Base-by-base conservation (phyloP, 1,140 invertebrate genomes). In the Marisa cornuarietis region DNA sequence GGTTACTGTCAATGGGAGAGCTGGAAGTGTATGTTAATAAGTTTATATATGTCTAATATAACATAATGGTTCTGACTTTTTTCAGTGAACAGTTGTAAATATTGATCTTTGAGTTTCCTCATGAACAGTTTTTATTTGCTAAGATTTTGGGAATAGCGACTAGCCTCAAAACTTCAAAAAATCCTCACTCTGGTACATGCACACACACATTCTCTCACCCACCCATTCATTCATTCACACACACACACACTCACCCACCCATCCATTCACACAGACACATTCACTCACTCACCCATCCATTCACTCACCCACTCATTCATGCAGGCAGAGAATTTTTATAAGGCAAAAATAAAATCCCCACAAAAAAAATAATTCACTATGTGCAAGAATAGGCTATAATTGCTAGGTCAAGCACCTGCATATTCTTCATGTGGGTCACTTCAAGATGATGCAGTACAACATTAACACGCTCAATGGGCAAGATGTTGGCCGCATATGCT, bases 401-500 rank as follows among this genome's bases (percentile, higher is more conserved):
- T 52, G 71, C 1, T 8, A 24, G 3, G 11, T n/a, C 7, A 14
- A 18, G 11, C 11, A 77, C 76, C 76, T 77, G 76, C 2, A 51
- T 18, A 51, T 77, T 49, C 7, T 52, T 6, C 26, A 16, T 18
- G 51, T 77, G 76, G 20, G 63, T 24, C 65, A 68, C 26, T 42
- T 77, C 76, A 62, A 77, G 42, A n/a, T 68, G 63, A 24, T 76
- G 61, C 9, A 75, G 22, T 20, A 68, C n/a, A 16, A 22, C 31
- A 71, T 75, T 79, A 20, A 83, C 62, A 18, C 58, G 51, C 22
- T 81, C 77, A 54, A 69, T 26, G 18, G 51, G 51, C 31, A 83
- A 68, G 72, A 81, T 76, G 61, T 79, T 83, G 26, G 71, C 62
- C 20, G 71, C 54, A 78, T 79, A 83, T 18, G 76, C 77, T 42